phyloP scores from a whole-genome alignment of 2,888 invertebrate species.

The Synergus japonicus region DNA sequence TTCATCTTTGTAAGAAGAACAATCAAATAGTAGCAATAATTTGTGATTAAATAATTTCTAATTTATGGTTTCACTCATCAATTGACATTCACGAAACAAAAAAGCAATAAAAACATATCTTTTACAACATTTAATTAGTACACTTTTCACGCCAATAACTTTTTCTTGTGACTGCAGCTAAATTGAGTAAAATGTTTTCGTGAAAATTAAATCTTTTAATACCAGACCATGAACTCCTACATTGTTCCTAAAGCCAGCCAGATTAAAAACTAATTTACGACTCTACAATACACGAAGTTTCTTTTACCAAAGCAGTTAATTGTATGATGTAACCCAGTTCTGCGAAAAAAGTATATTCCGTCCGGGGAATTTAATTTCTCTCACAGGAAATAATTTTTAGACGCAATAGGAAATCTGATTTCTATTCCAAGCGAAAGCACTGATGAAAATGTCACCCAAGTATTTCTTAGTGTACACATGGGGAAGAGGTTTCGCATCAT shows the following conservation, averaged over 20 bases:
- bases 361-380: neutral
- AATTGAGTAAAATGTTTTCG: slow-evolving; percentile 2
- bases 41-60: neutral
- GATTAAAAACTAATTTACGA: slow-evolving; percentile 40
- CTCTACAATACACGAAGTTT: slow-evolving; percentile 11
- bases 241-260: slow-evolving; percentile 36
- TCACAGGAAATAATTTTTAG: neutral
- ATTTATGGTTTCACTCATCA: neutral
- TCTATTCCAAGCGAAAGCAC: neutral
- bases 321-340: slow-evolving; percentile 33
- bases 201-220: slow-evolving; percentile 36
- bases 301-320: slow-evolving; percentile 14
- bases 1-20: neutral
- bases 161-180: slow-evolving; percentile 13
- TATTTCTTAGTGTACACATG: neutral
- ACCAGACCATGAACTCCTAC: slow-evolving; percentile 25
- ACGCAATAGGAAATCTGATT: neutral
- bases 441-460: slow-evolving; percentile 15
- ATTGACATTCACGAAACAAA: neutral
- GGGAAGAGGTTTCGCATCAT: neutral
- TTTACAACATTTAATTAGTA: neutral
- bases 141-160: neutral
- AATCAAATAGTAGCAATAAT: neutral
- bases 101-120: neutral
- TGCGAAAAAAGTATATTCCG: slow-evolving; percentile 6